phyloP scores from a whole-genome alignment of 2,888 invertebrate genomes.

The Steinernema carpocapsae region DNA sequence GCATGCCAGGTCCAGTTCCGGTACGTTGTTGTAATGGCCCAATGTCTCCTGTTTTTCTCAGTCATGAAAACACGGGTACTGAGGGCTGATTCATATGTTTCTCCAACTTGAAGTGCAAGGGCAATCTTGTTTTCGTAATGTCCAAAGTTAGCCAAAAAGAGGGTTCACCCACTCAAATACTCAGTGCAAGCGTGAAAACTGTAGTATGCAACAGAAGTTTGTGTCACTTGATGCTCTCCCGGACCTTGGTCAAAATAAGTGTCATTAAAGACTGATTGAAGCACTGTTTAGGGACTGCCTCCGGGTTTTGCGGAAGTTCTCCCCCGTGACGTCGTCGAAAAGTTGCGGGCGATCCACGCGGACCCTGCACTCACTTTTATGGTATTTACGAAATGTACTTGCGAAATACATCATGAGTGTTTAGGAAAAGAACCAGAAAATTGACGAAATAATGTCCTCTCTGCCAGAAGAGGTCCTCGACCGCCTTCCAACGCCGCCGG shows the following conservation, averaged over 20 bases:
- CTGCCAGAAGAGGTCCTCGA: constrained; percentile 62
- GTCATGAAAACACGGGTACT: too few relatives aligned
- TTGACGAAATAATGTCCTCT: constrained; percentile 61
- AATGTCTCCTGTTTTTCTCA: too few relatives aligned
- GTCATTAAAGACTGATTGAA: too few relatives aligned
- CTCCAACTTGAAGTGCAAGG: too few relatives aligned
- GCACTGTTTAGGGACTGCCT: constrained; percentile 46
- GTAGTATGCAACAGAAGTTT: too few relatives aligned
- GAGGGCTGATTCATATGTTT: background rate
- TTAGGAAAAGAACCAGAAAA: constrained; percentile 58
- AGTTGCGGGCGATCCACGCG: constrained; percentile 60
- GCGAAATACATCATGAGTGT: background rate
- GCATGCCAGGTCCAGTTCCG: constrained; percentile 14
- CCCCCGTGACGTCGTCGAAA: constrained; percentile 56
- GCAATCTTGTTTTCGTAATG: background rate
- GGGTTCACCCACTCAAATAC: background rate
- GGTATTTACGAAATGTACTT: background rate
- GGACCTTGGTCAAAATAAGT: too few relatives aligned
- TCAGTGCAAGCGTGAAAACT: too few relatives aligned
- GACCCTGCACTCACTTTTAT: constrained; percentile 49
- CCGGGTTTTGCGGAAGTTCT: constrained; percentile 60
- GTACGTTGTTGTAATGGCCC: background rate
- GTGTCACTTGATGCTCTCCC: too few relatives aligned
- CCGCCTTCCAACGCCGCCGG: constrained; percentile 62
- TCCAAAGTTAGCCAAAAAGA: background rate